phyloP scores from a whole-genome alignment of 2,888 invertebrate species.

The Brassicogethes aeneus region DNA sequence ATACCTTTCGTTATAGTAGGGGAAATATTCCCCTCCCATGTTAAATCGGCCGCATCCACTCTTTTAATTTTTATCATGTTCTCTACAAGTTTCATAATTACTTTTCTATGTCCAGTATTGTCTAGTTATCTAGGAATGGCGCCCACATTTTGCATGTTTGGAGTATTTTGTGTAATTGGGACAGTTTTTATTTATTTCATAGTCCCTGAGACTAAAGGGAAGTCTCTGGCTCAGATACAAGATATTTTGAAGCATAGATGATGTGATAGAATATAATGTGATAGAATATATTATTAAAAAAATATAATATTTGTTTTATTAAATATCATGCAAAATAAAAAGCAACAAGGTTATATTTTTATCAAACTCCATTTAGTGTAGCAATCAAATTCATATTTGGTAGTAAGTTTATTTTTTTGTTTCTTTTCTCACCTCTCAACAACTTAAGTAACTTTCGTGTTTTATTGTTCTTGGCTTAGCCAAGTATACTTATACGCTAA shows the following conservation, averaged over 20 bases:
- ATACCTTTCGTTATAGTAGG: slow-evolving; percentile 75
- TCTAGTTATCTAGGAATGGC: background rate
- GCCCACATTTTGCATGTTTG: background rate
- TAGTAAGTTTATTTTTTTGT: no score
- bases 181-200: background rate
- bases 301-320: no score
- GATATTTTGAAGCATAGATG: slow-evolving; percentile 1
- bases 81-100: slow-evolving; percentile 12
- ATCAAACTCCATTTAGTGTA: no score
- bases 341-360: no score
- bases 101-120: background rate
- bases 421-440: no score
- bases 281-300: no score
- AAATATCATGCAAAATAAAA: no score
- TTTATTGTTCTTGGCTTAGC: no score
- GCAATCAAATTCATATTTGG: no score
- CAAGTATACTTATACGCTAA: no score
- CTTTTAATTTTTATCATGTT: slow-evolving; percentile 14
- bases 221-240: background rate
- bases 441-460: no score
- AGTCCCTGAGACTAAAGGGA: background rate
- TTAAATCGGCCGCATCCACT: slow-evolving; percentile 54
- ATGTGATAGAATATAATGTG: background rate
- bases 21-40: slow-evolving; percentile 70
- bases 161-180: background rate